Evolutionary conservation across 2,113 vertebrate species (phyloP).

Genomic region (Catharus bicknelli): DNA sequence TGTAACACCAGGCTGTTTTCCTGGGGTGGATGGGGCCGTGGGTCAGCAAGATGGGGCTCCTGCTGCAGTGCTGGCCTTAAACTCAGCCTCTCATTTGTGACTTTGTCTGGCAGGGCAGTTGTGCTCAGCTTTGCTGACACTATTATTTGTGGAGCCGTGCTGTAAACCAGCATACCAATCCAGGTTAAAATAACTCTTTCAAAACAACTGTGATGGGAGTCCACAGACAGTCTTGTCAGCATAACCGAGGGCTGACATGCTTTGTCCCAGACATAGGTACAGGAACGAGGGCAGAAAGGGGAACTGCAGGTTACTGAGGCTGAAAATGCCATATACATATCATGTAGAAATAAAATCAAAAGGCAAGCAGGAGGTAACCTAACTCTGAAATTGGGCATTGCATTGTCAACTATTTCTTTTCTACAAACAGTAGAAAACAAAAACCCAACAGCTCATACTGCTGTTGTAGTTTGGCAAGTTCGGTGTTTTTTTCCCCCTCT

Average conservation of each 20-base stretch:
- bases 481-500: fast-evolving
- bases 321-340: neutral
- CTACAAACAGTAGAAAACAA: neutral
- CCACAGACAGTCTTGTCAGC: neutral
- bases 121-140: conserved; percentile 13
- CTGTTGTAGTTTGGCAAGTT: neutral
- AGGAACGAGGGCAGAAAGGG: neutral
- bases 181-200: conserved; percentile 44
- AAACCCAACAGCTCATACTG: neutral
- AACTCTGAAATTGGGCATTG: neutral
- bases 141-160: neutral
- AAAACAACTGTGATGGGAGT: neutral
- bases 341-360: neutral
- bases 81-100: neutral
- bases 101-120: neutral
- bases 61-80: neutral
- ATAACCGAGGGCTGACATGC: neutral
- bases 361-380: neutral
- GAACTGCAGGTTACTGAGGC: neutral
- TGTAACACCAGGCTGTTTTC: neutral
- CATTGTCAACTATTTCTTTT: neutral
- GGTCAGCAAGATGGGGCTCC: neutral
- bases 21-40: neutral
- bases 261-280: neutral
- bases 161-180: neutral